Base-by-base conservation (phyloP, 2,888 invertebrate species). In the Cordilura impudica region DNA sequence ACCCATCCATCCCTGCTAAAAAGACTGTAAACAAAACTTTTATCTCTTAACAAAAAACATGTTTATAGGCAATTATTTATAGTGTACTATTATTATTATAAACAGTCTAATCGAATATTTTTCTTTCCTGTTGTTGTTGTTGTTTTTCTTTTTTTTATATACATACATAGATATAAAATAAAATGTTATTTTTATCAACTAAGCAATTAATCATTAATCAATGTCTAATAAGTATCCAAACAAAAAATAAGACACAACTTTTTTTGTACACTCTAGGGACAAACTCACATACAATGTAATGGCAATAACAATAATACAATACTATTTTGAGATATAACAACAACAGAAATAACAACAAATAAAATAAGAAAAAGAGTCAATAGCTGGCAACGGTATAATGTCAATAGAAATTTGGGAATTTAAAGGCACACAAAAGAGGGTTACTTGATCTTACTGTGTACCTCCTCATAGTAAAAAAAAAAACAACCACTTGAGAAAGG, bases 391-490 rank as follows among this genome's bases (percentile, higher is more conserved):
- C 31, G 53, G 31, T 29, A 63, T 45, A 61, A 35, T 45, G 35
- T 70, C 73, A 58, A 70, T 70, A 58, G 35, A 65, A 66, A 74
- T 74, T 78, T 74, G 70, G 74, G 58, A 43, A 70, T 78, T 65
- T 53, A 35, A 18, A 67, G 39, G 70, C 35, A 14, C n/a, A 39
- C 35, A 39, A 10, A 31, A 35, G n/a, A 39, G 35, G 35, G 35
- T 39, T n/a, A 39, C 35, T 39, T 39, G 35, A n/a, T 39, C n/a
- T 39, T n/a, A 39, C 12, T 39, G 35, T 12, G 12, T 39, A 39
- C n/a, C 3, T 39, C 35, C n/a, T n/a, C 35, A n/a, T 39, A 39
- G 3, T n/a, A n/a, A n/a, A 39, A 39, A 39, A 39, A 12, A n/a
- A 31, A 10, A 6, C 1, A 39, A 39, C n/a, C n/a, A 39, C 3